Evolutionary conservation across 2,888 invertebrate species (phyloP).

Genomic region (Caenorhabditis uteleia): DNA sequence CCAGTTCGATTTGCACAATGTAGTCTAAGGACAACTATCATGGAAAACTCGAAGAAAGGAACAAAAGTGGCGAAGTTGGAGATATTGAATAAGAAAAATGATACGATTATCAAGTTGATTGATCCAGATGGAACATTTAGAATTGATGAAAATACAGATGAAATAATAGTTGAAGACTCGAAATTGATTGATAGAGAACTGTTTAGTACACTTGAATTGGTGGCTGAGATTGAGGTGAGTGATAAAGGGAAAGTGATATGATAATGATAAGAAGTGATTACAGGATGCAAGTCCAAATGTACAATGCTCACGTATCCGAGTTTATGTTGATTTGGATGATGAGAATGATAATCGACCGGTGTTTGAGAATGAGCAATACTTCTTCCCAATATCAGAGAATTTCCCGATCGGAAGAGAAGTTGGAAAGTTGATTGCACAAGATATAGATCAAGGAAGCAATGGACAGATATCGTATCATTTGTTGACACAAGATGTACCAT

Average conservation of each 20-base stretch:
- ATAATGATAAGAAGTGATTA: not conserved
- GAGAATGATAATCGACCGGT: constrained; percentile 65
- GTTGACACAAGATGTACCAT: constrained; percentile 34
- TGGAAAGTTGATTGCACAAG: constrained; percentile 56
- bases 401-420: constrained; percentile 43
- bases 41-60: constrained; percentile 40
- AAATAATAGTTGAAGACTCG: constrained; percentile 25
- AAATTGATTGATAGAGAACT: constrained; percentile 45
- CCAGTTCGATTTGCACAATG: constrained; percentile 38
- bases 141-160: constrained; percentile 10
- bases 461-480: constrained; percentile 59
- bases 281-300: constrained; percentile 22
- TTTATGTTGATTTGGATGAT: constrained; percentile 60
- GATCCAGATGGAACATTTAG: constrained; percentile 50
- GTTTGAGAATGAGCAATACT: constrained; percentile 58
- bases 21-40: constrained; percentile 17
- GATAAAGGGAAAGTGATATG: constrained; percentile 11
- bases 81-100: constrained; percentile 28
- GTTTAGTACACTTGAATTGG: constrained; percentile 46
- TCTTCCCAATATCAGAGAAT: constrained; percentile 50
- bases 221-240: constrained; percentile 40
- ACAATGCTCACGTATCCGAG: constrained; percentile 32
- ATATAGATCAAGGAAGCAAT: constrained; percentile 60
- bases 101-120: constrained; percentile 28
- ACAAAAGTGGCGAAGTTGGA: constrained; percentile 32